These are phyloP conservation scores for Hedya salicella DNA, from an alignment of 2,888 invertebrate genomes.

Conservation along the genomic window DNA sequence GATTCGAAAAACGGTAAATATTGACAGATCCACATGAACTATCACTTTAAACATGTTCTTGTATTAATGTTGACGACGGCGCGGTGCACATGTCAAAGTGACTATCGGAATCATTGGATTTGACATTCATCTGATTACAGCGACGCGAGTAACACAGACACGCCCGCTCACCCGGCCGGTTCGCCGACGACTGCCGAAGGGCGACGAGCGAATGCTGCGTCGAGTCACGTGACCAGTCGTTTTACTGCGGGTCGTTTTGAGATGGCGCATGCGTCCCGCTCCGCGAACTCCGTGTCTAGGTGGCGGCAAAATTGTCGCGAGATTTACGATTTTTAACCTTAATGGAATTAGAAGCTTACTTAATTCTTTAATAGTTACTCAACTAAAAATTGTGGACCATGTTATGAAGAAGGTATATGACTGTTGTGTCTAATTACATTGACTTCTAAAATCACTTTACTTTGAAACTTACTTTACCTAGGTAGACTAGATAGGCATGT, in stretches of 20 bases:
- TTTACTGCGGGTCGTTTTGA: slow-evolving; percentile 84
- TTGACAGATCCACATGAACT: slow-evolving; percentile 54
- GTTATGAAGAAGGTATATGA: background rate
- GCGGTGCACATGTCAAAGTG: slow-evolving; percentile 72
- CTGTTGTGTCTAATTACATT: background rate
- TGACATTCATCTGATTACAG: slow-evolving; percentile 74
- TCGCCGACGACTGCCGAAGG: slow-evolving; percentile 80
- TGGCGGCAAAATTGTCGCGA: slow-evolving; percentile 69
- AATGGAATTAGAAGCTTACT: slow-evolving; percentile 11
- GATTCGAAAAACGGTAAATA: slow-evolving; percentile 57
- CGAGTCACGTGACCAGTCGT: slow-evolving; percentile 85
- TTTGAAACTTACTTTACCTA: background rate
- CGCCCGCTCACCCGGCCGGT: slow-evolving; percentile 62
- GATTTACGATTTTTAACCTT: slow-evolving; percentile 14
- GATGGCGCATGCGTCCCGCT: slow-evolving; percentile 76
- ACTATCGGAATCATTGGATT: slow-evolving; percentile 76
- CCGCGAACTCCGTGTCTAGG: slow-evolving; percentile 54
- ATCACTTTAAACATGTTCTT: slow-evolving; percentile 57
- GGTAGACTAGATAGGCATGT: too few relatives aligned
- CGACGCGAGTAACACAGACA: slow-evolving; percentile 60
- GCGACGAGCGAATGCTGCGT: slow-evolving; percentile 83
- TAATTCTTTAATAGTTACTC: background rate
- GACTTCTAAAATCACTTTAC: background rate
- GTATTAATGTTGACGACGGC: slow-evolving; percentile 65
- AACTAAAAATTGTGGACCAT: background rate